Base-by-base conservation (phyloP, 2,888 invertebrate genomes). In the Coenonympha arcania region DNA sequence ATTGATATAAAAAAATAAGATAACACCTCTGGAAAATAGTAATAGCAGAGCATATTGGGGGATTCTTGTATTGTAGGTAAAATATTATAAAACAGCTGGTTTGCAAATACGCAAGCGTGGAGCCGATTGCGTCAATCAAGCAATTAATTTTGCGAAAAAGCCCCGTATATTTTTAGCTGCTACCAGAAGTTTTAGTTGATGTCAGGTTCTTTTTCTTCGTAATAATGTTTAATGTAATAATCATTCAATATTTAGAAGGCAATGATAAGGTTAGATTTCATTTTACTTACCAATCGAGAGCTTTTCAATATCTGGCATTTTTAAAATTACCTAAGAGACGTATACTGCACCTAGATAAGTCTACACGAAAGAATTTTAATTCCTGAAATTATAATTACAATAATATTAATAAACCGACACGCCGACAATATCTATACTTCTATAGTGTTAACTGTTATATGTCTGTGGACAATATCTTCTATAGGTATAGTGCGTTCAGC, bases 261-360 rank as follows among this genome's bases (percentile, higher is more conserved):
- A n/a, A 31, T 16, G 15, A 16, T 15, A 28, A 41, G 41, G 41
- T 41, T 41, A 41, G 19, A 13, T 31, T 19, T 22, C 15, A 9
- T 15, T 8, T 18, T 19, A 31, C 43, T 43, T 15, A 43, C 43
- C 43, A 22, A 43, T 19, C 15, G 43, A 43, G 8, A 43, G 31
- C 20, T 43, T 43, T 33, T 43, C 43, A n/a, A 43, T 43, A n/a
- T 43, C 43, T 22, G 43, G 31, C 43, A 43, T 43, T 31, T 13
- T 43, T 31, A 19, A 19, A 11, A n/a, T n/a, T 30, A 19, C 6
- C 13, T 9, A 5, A 30, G 3, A 6, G 3, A 8, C 18, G 6
- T n/a, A 16, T 16, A 9, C 13, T 37, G 20, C 20, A 37, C 6
- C 20, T n/a, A n/a, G 13, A 39, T 6, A 18, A 40, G 28, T 16